Evolutionary conservation across 2,113 vertebrate species (phyloP), one percentile per base, ranked within the genome.

Genomic region (Plestiodon gilberti): DNA sequence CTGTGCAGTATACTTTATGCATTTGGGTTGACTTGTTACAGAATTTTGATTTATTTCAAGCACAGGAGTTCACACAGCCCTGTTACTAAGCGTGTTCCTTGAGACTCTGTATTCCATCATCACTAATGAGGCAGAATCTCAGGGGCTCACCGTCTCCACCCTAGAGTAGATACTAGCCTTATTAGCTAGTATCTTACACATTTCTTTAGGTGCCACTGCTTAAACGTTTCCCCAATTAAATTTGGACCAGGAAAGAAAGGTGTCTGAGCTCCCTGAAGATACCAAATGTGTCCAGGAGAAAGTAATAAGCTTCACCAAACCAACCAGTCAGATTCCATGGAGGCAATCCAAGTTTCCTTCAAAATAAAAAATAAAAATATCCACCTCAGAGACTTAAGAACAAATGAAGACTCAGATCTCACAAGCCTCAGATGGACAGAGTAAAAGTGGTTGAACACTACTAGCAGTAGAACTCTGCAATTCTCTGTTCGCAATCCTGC

Each of bases 391-490:
- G 73, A 48, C 23, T 28, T 75, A 25, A 75, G 10, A 28, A 48
- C 73, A 75, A 75, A 25, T 74, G 71, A 35, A 4, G 69, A 15
- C 69, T 5, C 13, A 48, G 5, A 3, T 28, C 25, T 75, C 9
- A 3, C 38, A 71, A 23, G 23, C 20, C 35, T 38, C 71, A 40
- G 23, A 30, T 75, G 22, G 28, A 48, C 13, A 48, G 43, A 48
- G 43, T 8, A 48, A 48, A 48, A 48, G 43, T 48, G 43, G 43
- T 48, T 48, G 43, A 25, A 9, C 76, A 78, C 0, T 33, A 52
- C 3, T 85, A 80, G 48, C 28, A 86, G 0, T 0, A 0, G 35
- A 59, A 69, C 2, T 20, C 35, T 2, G 2, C n/a, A 55, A 48
- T 33, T 20, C 5, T 65, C 40, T 2, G 1, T 23, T 0, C 30